These are phyloP conservation scores for Petrolisthes cinctipes DNA, from an alignment of 2,888 invertebrate genomes.

Conservation along the genomic window DNA sequence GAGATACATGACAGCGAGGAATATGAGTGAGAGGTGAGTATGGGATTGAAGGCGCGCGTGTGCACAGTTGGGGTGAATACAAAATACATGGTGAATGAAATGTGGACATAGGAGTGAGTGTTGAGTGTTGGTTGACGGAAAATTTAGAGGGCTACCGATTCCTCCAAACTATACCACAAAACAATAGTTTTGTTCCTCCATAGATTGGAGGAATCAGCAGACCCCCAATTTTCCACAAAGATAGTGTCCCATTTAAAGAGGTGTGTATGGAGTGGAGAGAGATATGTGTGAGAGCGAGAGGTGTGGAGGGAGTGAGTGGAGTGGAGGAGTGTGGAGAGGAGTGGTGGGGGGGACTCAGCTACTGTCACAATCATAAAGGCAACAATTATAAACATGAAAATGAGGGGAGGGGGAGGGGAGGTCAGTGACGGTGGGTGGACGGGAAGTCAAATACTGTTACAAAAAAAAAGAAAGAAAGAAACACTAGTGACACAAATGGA, in stretches of 20 bases:
- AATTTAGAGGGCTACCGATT: too few species aligned
- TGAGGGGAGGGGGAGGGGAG: not conserved
- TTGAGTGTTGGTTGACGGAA: too few species aligned
- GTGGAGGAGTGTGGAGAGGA: not conserved
- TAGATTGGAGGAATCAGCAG: too few species aligned
- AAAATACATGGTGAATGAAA: not conserved
- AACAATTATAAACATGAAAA: not conserved
- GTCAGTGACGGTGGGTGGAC: not conserved
- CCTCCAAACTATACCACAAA: too few species aligned
- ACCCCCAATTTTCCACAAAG: too few species aligned
- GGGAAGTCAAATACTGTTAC: not conserved
- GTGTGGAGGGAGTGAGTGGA: not conserved
- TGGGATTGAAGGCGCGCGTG: not conserved
- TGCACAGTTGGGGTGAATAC: too few species aligned
- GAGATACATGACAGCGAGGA: not conserved
- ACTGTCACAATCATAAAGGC: not conserved
- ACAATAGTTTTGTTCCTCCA: too few species aligned
- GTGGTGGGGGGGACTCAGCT: not conserved
- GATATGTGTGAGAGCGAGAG: not conserved
- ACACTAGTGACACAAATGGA: not conserved
- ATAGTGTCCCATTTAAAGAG: too few species aligned
- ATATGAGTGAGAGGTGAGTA: not conserved
- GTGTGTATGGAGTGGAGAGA: not conserved
- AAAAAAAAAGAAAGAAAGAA: not conserved
- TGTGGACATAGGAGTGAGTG: too few species aligned